Evolutionary conservation across 1,140 invertebrate genomes (phyloP).

Genomic region (Caenorhabditis remanei): DNA sequence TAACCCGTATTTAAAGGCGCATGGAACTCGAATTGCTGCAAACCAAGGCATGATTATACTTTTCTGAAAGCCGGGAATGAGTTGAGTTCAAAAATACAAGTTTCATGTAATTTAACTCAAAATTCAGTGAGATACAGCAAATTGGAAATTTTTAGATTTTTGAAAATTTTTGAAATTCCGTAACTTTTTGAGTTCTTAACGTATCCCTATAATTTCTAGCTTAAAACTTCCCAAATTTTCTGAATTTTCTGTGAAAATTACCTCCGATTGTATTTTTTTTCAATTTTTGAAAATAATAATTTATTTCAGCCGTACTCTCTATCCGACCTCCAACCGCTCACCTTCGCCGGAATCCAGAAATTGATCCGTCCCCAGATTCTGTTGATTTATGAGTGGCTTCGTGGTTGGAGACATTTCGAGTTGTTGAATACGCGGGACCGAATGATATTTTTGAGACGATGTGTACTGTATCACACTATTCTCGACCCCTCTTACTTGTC

Average conservation of each 20-base stretch:
- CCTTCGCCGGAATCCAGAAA: slow-evolving; percentile 62
- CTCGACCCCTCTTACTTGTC: slow-evolving; percentile 66
- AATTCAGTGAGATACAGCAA: not conserved
- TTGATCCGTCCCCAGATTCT: slow-evolving; percentile 63
- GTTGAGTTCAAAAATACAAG: not conserved
- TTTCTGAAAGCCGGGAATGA: not conserved
- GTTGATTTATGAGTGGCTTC: slow-evolving; percentile 65
- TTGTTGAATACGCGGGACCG: slow-evolving; percentile 30
- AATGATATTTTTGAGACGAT: slow-evolving; percentile 50
- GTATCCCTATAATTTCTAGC: too few relatives aligned
- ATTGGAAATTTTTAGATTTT: not conserved
- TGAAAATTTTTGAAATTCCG: too few relatives aligned
- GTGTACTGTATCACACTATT: slow-evolving; percentile 65
- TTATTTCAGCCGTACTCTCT: slow-evolving; percentile 59
- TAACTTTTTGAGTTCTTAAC: too few relatives aligned
- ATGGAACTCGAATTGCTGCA: too few relatives aligned
- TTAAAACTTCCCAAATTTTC: too few relatives aligned
- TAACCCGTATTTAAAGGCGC: too few relatives aligned
- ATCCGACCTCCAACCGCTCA: slow-evolving; percentile 58
- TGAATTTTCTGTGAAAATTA: too few relatives aligned
- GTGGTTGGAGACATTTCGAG: slow-evolving; percentile 61
- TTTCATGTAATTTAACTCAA: not conserved
- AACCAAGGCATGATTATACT: too few relatives aligned
- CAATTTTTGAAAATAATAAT: not conserved
- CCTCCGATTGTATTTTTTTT: too few relatives aligned